These are phyloP conservation scores for Kobus ellipsiprymnus DNA, from an alignment of 2,113 vertebrate species.

Conservation along the genomic window DNA sequence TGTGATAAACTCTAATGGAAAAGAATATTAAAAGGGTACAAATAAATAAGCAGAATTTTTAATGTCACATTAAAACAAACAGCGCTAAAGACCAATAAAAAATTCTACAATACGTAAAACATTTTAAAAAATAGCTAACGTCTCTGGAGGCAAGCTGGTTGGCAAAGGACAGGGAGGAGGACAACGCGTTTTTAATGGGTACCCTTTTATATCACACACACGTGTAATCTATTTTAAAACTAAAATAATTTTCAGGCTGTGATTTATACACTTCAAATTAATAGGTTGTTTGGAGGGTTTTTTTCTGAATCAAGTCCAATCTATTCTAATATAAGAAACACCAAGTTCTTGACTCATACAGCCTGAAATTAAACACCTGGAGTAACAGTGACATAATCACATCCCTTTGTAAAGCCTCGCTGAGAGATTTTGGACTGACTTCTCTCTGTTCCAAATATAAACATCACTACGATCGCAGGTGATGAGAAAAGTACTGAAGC, in stretches of 20 bases:
- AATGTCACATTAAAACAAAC: background rate
- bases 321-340: slow-evolving; percentile 16
- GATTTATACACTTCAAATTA: slow-evolving; percentile 22
- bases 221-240: background rate
- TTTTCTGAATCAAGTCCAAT: slow-evolving; percentile 6
- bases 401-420: background rate
- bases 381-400: background rate
- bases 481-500: background rate
- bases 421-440: background rate
- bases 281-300: background rate
- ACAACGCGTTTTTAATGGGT: background rate
- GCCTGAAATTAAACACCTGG: background rate
- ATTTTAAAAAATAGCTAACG: background rate
- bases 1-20: background rate
- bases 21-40: background rate
- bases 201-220: background rate
- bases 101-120: background rate
- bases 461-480: background rate
- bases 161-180: background rate
- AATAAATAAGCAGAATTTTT: background rate
- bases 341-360: background rate
- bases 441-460: background rate
- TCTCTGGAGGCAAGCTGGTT: background rate
- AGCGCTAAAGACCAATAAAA: background rate
- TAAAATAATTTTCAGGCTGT: background rate